Conservation (phyloP, 2,797 vertebrate genomes). For the Acipenser ruthenus region DNA sequence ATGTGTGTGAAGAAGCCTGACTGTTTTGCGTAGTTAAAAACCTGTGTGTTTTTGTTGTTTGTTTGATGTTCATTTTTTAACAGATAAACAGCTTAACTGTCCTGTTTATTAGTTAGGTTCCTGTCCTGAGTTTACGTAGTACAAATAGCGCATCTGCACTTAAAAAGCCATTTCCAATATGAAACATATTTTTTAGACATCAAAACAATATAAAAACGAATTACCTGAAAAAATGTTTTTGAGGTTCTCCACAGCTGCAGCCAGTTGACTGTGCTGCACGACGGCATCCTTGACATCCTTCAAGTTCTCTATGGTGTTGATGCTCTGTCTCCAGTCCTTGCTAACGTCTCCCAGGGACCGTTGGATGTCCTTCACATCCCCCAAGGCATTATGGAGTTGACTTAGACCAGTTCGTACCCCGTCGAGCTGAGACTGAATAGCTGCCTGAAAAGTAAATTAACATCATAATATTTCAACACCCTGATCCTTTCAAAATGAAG, state of each 20-base stretch:
- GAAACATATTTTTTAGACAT: no score
- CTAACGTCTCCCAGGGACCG: slow-evolving; percentile 82
- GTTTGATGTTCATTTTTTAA: no score
- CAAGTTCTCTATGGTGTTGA: slow-evolving; percentile 92
- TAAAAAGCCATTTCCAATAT: no score
- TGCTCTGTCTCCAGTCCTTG: slow-evolving; percentile 95
- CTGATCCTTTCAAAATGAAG: slow-evolving; percentile 1
- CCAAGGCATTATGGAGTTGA: slow-evolving; percentile 88
- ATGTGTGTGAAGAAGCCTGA: no score
- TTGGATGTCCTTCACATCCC: slow-evolving; percentile 89
- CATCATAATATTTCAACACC: not conserved
- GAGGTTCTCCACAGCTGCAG: slow-evolving; percentile 93
- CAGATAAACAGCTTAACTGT: no score
- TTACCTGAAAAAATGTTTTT: slow-evolving; percentile 95
- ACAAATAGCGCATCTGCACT: no score
- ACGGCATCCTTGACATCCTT: slow-evolving; percentile 92
- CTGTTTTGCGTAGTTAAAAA: no score
- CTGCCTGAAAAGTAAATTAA: slow-evolving; percentile 60
- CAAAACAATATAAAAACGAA: not conserved
- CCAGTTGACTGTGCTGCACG: slow-evolving; percentile 92
- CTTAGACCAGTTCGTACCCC: slow-evolving; percentile 90
- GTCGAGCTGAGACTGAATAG: slow-evolving; percentile 94
- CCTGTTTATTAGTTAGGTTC: no score
- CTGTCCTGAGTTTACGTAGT: no score
- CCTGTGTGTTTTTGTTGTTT: no score